Evolutionary conservation across 2,797 vertebrate species (phyloP).

Genomic region (Poecilia velifera): DNA sequence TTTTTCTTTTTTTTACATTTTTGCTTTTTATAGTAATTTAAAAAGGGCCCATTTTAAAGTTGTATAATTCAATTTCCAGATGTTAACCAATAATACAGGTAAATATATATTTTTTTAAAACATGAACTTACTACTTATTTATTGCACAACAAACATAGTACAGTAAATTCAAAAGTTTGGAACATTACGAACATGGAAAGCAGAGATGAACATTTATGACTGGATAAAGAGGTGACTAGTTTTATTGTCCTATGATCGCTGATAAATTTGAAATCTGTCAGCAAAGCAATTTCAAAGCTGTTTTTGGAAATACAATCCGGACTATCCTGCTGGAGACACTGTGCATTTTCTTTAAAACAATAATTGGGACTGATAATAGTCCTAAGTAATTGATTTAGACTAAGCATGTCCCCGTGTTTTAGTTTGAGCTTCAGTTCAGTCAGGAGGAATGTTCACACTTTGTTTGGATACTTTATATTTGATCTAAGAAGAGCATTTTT

Average conservation of each 20-base stretch:
- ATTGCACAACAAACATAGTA: neutral
- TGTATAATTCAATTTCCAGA: neutral
- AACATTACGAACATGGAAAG: constrained; percentile 19
- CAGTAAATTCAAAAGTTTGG: neutral
- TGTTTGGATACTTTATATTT: neutral
- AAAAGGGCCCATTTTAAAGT: neutral
- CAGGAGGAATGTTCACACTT: neutral
- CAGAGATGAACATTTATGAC: constrained; percentile 33
- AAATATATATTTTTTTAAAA: neutral
- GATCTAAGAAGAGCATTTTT: neutral
- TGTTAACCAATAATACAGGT: neutral
- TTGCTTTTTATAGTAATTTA: neutral
- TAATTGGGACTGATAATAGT: constrained; percentile 47
- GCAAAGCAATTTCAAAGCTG: constrained; percentile 52
- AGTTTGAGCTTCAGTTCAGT: neutral
- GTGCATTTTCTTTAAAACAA: constrained; percentile 33
- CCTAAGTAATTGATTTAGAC: constrained; percentile 38
- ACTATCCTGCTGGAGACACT: constrained; percentile 31
- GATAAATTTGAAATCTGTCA: constrained; percentile 30
- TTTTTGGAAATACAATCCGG: constrained; percentile 41
- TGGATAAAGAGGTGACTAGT: constrained; percentile 21
- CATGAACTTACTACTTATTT: too few relatives aligned
- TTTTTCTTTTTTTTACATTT: neutral
- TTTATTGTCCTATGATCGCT: constrained; percentile 23
- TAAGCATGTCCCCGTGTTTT: neutral